Evolutionary conservation across 2,888 invertebrate genomes (phyloP), one percentile per base, ranked within the genome.

Genomic region (Morpho helenor): DNA sequence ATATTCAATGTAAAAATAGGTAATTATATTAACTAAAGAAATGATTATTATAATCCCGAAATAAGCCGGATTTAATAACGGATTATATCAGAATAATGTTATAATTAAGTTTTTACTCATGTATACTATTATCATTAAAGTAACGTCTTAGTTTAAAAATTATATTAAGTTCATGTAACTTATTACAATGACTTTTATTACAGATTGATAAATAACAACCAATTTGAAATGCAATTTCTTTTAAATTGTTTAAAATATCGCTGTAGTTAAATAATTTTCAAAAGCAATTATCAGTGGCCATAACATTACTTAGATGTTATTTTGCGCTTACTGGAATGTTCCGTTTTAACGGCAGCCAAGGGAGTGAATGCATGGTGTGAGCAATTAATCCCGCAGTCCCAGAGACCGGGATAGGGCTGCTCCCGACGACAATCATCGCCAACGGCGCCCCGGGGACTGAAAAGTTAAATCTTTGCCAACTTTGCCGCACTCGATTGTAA

Each of bases 401-500:
- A 61, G 50, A 51, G 65, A 63, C 66, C 67, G 66, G 67, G 67
- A 63, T 60, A 62, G 65, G 71, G 69, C 57, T 54, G 70, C 80
- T 76, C 85, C 76, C 80, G 80, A 80, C 87, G 89, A 89, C 89
- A 89, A 89, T 89, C 87, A 86, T 75, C 49, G 72, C 56, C 69
- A 87, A 89, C 76, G 78, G 84, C 81, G 74, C 89, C 87, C 89
- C 64, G 61, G 89, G 86, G 89, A 88, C 76, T 66, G 66, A 78
- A 80, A 84, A 87, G 77, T 88, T 87, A 86, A 86, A 85, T 88
- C 87, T 88, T 87, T 79, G 84, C 84, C 77, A 87, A 84, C 79
- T 83, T 68, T 61, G 65, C 59, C 72, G 73, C 68, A 64, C 66
- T 63, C 65, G 68, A 74, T 73, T 76, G 69, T 72, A 73, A 74